Evolutionary conservation across 1,140 invertebrate species (phyloP), one percentile per base, ranked within the genome.

Genomic region (Metaphire vulgaris): DNA sequence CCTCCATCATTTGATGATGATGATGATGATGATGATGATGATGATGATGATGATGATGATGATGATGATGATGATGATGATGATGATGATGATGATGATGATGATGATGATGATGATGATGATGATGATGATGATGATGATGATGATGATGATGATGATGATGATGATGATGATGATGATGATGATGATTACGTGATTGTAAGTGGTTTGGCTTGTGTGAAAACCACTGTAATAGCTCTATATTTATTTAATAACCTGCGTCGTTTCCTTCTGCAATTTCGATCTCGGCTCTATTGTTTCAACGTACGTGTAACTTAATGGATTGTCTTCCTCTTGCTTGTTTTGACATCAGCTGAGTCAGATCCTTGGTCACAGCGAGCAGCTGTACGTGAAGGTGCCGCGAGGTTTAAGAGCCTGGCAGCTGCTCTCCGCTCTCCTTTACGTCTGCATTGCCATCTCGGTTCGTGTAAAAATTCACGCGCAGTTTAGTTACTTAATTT

Each of bases 321-420:
- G n/a, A n/a, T n/a, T n/a, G n/a, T n/a, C n/a, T n/a, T n/a, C n/a
- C n/a, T n/a, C n/a, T n/a, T n/a, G n/a, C n/a, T n/a, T n/a, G n/a
- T n/a, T n/a, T n/a, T n/a, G n/a, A n/a, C n/a, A n/a, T n/a, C n/a
- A 89, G 87, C 85, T 89, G 72, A 88, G 88, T 70, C 88, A 89
- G 81, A 86, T 89, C 34, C 79, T 89, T 77, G 88, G 88, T 6
- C 88, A 88, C 81, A 88, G 87, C 81, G 88, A 89, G 78, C 88
- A 89, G 82, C 79, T 88, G 69, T 88, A 88, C 79, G 81, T 88
- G 32, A 81, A 84, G 74, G 81, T 88, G 26, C 88, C 88, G 1
- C 80, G 81, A 26, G 88, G 87, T 29, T 84, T 87, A 41, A 81
- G 87, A 78, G 79, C 83, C 26, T 88, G 87, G 86, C 87, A 85